These are phyloP conservation scores for Heteromyza rotundicornis DNA, from an alignment of 2,888 invertebrate species.

Conservation along the genomic window DNA sequence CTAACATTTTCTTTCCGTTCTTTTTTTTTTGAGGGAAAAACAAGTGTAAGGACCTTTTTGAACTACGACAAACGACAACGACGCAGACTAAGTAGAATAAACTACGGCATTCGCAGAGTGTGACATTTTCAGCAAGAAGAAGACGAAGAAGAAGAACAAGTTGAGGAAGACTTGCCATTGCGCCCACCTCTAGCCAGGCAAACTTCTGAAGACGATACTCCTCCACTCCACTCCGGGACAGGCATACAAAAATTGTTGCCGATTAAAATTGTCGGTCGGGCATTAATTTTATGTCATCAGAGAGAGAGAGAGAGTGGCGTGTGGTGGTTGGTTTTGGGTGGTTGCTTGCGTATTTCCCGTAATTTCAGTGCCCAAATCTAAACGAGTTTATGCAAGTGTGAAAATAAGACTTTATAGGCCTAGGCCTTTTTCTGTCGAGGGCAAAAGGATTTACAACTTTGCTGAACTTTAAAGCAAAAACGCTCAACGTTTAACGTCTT, in stretches of 20 bases:
- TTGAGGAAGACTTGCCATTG: no score
- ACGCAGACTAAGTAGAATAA: no score
- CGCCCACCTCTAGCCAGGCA: no score
- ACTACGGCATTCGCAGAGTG: no score
- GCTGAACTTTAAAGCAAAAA: neutral
- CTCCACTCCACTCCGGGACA: no score
- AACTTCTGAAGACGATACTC: no score
- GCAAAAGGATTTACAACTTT: neutral
- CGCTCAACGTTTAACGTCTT: neutral
- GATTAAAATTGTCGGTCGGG: slow-evolving; percentile 57
- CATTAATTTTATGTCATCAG: slow-evolving; percentile 56
- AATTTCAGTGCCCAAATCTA: slow-evolving; percentile 15
- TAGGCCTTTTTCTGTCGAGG: no score
- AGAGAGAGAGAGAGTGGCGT: slow-evolving; percentile 38
- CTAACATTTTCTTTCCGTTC: no score
- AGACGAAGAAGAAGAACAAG: no score
- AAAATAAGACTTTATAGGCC: slow-evolving; percentile 52
- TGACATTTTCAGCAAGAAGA: neutral
- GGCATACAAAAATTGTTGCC: slow-evolving; percentile 55
- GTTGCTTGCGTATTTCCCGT: slow-evolving; percentile 1
- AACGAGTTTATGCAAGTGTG: slow-evolving; percentile 48
- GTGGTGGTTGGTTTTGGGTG: slow-evolving; percentile 37
- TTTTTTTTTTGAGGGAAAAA: no score
- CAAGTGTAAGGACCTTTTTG: no score
- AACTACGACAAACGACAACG: no score